Conservation (phyloP, 2,113 vertebrate genomes). For the Lepus americanus region DNA sequence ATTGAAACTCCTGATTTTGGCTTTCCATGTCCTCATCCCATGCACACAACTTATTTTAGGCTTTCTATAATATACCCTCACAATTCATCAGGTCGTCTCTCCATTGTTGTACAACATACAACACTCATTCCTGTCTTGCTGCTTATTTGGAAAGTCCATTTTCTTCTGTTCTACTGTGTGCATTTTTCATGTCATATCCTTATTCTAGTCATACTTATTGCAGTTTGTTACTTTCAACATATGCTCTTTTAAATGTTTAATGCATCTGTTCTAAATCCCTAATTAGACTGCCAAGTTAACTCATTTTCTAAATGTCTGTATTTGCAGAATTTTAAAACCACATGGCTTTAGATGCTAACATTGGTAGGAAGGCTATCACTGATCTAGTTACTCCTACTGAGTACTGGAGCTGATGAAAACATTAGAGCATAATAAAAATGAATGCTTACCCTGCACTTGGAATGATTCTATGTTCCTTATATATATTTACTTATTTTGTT, state of each 20-base stretch:
- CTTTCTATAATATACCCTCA: not conserved
- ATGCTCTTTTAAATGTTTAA: not conserved
- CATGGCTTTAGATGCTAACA: slow-evolving; percentile 22
- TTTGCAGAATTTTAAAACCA: slow-evolving; percentile 8
- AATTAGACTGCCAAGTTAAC: not conserved
- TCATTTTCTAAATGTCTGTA: not conserved
- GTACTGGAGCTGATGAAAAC: not conserved
- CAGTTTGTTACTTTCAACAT: slow-evolving; percentile 34
- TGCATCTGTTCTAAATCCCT: not conserved
- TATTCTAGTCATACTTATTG: not conserved
- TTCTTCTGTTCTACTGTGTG: not conserved
- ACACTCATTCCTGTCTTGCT: not conserved
- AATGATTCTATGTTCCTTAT: not conserved
- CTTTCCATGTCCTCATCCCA: not conserved
- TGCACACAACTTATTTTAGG: not conserved
- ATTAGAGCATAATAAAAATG: not conserved
- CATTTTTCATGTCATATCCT: not conserved
- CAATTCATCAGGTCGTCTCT: not conserved
- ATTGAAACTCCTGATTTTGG: not conserved
- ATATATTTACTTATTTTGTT: slow-evolving; percentile 8
- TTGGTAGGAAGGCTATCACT: not conserved
- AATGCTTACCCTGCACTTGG: not conserved
- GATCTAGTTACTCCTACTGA: not conserved
- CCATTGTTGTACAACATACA: not conserved
- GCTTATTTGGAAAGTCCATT: not conserved